Evolutionary conservation across 2,888 invertebrate genomes (phyloP).

Genomic region (Saturnia japonica): DNA sequence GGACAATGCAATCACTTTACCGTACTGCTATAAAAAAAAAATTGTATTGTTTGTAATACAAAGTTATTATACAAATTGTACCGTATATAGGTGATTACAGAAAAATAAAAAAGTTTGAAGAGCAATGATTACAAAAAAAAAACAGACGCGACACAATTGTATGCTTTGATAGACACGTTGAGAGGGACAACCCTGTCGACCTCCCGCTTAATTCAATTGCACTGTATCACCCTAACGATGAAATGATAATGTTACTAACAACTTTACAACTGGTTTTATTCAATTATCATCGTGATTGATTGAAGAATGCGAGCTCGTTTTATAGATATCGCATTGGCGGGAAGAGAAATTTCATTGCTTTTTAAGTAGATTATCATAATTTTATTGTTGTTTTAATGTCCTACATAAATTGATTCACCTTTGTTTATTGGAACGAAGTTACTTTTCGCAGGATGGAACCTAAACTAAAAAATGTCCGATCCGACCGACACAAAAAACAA

Average conservation of each 20-base stretch:
- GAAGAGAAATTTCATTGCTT: too few relatives aligned
- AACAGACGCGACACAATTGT: background rate
- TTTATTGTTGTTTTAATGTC: too few relatives aligned
- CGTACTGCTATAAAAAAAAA: too few relatives aligned
- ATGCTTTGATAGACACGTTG: background rate
- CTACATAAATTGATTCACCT: too few relatives aligned
- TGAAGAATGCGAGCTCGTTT: background rate
- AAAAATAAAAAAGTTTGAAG: background rate
- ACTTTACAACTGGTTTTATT: constrained; percentile 6
- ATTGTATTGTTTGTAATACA: too few relatives aligned
- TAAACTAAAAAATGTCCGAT: too few relatives aligned
- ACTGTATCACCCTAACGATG: constrained; percentile 8
- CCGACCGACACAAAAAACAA: too few relatives aligned
- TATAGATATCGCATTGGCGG: background rate
- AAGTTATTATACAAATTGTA: background rate
- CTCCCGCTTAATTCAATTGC: constrained; percentile 7
- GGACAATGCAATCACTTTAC: too few relatives aligned
- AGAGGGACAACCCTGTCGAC: constrained; percentile 4
- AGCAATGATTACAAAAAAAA: background rate
- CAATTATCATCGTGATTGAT: constrained; percentile 1
- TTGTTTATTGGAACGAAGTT: too few relatives aligned
- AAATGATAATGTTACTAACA: constrained; percentile 6
- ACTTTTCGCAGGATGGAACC: too few relatives aligned
- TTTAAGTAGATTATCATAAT: too few relatives aligned
- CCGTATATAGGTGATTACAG: background rate